Conservation (phyloP, 1,140 invertebrate genomes). For the Pseudomyrmex pallidus region DNA sequence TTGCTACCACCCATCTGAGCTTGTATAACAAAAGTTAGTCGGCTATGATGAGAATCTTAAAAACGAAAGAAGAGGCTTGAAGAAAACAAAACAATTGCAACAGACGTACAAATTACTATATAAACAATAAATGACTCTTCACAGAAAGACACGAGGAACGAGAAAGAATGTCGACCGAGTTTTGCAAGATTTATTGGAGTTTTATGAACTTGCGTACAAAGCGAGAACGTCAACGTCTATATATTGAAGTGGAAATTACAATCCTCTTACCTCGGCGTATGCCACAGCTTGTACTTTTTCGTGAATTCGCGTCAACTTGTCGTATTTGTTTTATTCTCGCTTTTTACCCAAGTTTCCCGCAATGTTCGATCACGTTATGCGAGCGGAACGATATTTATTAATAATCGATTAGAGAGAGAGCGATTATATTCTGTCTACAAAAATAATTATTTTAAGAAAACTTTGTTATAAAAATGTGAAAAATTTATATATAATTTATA, state of each 20-base stretch:
- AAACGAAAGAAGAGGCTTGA: not conserved
- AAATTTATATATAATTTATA: no score
- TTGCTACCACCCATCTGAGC: no score
- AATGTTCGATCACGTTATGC: conserved; percentile 23
- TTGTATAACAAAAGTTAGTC: not conserved
- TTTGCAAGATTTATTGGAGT: conserved; percentile 59
- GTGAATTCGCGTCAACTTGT: conserved; percentile 19
- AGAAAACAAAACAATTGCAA: not conserved
- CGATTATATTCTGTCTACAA: no score
- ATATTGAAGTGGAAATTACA: conserved; percentile 55
- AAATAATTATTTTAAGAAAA: no score
- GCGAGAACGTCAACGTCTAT: conserved; percentile 35
- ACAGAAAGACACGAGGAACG: not conserved
- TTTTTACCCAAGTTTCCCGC: conserved; percentile 44
- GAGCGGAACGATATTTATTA: conserved; percentile 49
- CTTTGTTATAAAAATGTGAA: no score
- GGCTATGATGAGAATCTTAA: not conserved
- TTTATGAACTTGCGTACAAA: conserved; percentile 61
- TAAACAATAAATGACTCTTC: conserved; percentile 8
- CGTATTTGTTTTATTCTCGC: conserved; percentile 20
- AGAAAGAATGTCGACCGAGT: not conserved
- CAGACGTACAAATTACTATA: not conserved
- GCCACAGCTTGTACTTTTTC: not conserved
- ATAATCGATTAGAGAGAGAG: not conserved
- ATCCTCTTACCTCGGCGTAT: not conserved